Conservation (phyloP, 2,888 invertebrate genomes). For the Alentia gelatinosa region DNA sequence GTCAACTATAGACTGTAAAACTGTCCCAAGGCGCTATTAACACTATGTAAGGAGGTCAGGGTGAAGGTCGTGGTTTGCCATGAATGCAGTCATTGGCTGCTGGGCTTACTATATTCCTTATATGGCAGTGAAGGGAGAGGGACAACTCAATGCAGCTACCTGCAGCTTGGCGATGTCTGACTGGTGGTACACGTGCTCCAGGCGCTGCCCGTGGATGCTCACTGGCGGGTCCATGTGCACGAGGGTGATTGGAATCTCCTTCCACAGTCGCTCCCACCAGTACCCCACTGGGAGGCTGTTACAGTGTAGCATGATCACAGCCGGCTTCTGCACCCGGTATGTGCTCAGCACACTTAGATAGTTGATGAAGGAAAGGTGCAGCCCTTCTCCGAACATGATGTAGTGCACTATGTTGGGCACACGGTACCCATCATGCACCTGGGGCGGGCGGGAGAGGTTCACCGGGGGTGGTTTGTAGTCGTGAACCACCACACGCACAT, state of each 20-base stretch:
- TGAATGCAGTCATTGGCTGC: background rate
- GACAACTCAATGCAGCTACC: too few species aligned
- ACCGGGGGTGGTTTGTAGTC: background rate
- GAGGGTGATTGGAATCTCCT: slow-evolving; percentile 54
- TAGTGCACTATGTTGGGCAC: slow-evolving; percentile 68
- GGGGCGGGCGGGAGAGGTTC: background rate
- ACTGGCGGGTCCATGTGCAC: slow-evolving; percentile 58
- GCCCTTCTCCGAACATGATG: slow-evolving; percentile 62
- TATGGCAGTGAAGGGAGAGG: too few species aligned
- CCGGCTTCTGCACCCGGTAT: slow-evolving; percentile 63
- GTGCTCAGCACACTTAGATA: slow-evolving; percentile 66
- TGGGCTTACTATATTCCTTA: too few species aligned
- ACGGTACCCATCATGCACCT: background rate
- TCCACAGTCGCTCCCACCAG: slow-evolving; percentile 65
- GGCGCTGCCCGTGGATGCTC: slow-evolving; percentile 10
- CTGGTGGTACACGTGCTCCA: slow-evolving; percentile 7
- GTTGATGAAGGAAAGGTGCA: slow-evolving; percentile 62
- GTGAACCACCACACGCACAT: background rate
- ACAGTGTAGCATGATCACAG: slow-evolving; percentile 63
- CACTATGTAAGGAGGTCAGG: too few species aligned
- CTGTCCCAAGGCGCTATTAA: too few species aligned
- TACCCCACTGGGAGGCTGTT: slow-evolving; percentile 63
- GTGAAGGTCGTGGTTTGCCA: too few species aligned
- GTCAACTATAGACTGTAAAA: too few species aligned
- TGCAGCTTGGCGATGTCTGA: slow-evolving; percentile 46